These are phyloP conservation scores for Lepidurus arcticus DNA, from an alignment of 1,140 invertebrate species.

Conservation along the genomic window DNA sequence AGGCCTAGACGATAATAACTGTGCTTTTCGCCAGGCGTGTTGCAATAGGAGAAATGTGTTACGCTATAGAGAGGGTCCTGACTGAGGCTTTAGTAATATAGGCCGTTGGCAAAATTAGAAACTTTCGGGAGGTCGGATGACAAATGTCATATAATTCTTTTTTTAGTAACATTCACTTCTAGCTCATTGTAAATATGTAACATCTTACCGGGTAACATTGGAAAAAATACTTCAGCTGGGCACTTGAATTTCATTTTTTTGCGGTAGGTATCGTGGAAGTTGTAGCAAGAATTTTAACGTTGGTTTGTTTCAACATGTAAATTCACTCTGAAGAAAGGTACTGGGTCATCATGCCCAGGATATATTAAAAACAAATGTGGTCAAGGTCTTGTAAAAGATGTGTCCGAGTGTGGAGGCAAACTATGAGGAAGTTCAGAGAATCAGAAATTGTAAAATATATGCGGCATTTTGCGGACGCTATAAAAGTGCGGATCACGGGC, in stretches of 20 bases:
- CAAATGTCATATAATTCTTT: background rate
- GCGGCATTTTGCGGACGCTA: background rate
- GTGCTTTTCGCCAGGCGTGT: background rate
- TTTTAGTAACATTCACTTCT: background rate
- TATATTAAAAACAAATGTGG: too few relatives aligned
- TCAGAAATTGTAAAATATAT: background rate
- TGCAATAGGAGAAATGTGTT: background rate
- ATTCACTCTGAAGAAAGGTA: too few relatives aligned
- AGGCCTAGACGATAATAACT: slow-evolving; percentile 6
- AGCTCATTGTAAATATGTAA: background rate
- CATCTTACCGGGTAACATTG: background rate
- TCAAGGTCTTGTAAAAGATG: too few relatives aligned
- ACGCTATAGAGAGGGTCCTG: background rate
- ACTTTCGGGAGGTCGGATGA: background rate
- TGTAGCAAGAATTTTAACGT: too few relatives aligned
- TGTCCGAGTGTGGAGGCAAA: background rate
- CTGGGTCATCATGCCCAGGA: background rate
- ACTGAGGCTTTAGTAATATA: background rate
- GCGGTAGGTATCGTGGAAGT: too few relatives aligned
- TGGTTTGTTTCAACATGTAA: too few relatives aligned
- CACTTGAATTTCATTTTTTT: background rate
- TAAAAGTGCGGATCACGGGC: background rate
- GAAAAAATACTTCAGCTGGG: background rate
- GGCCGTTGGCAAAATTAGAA: background rate
- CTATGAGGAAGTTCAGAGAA: background rate